A percentile compares a stretch with the other conserved stretches of the same genome.
phyloP scores from a whole-genome alignment of 2,797 vertebrate genomes.

The Kryptopterus vitreolus region DNA sequence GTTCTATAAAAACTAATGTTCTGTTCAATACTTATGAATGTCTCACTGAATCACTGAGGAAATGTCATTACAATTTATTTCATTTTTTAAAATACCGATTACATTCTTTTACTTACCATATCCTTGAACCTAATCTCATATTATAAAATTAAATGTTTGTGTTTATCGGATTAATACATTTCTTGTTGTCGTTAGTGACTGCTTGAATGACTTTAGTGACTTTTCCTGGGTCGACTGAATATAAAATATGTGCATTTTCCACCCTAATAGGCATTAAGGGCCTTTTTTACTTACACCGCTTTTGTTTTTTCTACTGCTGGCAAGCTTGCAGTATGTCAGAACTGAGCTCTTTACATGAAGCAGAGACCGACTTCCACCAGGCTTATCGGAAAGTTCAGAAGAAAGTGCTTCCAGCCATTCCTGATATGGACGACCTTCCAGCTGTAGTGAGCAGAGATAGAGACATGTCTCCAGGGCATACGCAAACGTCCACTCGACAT shows the following conservation, averaged over 20 bases:
- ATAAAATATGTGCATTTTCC: background rate
- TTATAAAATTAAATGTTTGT: background rate
- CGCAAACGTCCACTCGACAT: conserved; percentile 27
- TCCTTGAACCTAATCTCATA: background rate
- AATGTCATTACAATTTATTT: background rate
- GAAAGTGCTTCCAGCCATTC: conserved; percentile 84
- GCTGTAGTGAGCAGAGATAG: conserved; percentile 62
- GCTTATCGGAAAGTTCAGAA: conserved; percentile 82
- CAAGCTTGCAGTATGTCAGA: conserved; percentile 86
- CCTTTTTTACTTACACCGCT: background rate
- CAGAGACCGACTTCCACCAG: conserved; percentile 81
- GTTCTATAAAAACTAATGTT: conserved; percentile 6
- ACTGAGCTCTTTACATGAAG: conserved; percentile 92
- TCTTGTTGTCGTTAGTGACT: background rate
- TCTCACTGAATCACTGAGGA: no score
- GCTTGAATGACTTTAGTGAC: background rate
- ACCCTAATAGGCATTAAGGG: background rate
- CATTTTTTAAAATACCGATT: no score
- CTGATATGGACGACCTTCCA: conserved; percentile 75
- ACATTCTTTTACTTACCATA: no score
- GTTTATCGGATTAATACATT: background rate
- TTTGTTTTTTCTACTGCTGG: conserved; percentile 20
- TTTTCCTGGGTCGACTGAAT: background rate
- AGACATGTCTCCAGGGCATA: conserved; percentile 34
- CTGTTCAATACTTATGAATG: background rate